Evolutionary conservation across 2,797 vertebrate genomes (phyloP).

Genomic region (Crocodylus rhombifer): DNA sequence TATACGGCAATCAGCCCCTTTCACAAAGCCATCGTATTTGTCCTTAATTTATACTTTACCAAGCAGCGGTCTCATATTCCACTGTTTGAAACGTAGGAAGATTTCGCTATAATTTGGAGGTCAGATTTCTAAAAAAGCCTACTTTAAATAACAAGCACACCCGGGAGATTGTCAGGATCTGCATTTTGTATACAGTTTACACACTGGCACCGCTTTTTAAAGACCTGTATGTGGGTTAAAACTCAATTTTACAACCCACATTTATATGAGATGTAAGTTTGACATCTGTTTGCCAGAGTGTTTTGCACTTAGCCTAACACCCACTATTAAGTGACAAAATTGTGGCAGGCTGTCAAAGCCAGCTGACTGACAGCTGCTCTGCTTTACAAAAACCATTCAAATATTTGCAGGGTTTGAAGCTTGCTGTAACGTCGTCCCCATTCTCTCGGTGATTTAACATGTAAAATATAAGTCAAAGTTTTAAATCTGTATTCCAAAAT

Average conservation of each 20-base stretch:
- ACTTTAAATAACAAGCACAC: slow-evolving; percentile 44
- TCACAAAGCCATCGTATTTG: slow-evolving; percentile 22
- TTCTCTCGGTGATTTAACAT: slow-evolving; percentile 79
- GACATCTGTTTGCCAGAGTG: slow-evolving; percentile 89
- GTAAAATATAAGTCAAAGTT: slow-evolving; percentile 82
- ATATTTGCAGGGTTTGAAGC: slow-evolving; percentile 82
- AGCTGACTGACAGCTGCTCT: slow-evolving; percentile 91
- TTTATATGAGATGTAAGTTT: slow-evolving; percentile 80
- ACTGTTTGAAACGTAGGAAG: neutral
- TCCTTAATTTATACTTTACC: slow-evolving; percentile 59
- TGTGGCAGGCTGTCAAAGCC: slow-evolving; percentile 90
- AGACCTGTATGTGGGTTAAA: slow-evolving; percentile 75
- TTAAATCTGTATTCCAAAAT: slow-evolving; percentile 78
- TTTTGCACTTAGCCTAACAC: slow-evolving; percentile 85
- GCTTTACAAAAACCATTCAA: slow-evolving; percentile 82
- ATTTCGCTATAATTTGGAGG: slow-evolving; percentile 46
- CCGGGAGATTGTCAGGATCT: slow-evolving; percentile 44
- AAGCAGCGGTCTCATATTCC: slow-evolving; percentile 23
- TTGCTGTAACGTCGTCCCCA: slow-evolving; percentile 75
- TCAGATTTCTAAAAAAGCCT: slow-evolving; percentile 45
- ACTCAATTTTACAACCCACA: slow-evolving; percentile 78
- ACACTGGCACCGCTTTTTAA: slow-evolving; percentile 54
- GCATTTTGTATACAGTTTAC: slow-evolving; percentile 61
- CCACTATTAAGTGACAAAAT: slow-evolving; percentile 86
- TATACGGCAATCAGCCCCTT: neutral